These are phyloP conservation scores for Rallus crepitans DNA, from an alignment of 2,797 vertebrate genomes.

Conservation along the genomic window DNA sequence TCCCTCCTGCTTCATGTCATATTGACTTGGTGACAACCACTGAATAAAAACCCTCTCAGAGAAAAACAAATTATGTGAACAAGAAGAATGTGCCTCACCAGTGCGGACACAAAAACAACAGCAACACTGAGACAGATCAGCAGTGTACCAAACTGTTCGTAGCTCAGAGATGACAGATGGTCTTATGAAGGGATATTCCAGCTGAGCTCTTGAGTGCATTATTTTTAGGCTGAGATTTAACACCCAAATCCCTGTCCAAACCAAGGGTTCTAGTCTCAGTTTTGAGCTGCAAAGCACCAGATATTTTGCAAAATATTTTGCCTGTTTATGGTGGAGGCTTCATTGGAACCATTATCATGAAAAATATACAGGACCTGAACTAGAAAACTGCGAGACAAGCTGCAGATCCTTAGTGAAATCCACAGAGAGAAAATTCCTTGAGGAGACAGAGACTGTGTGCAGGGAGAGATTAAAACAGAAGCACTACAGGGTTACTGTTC, in stretches of 20 bases:
- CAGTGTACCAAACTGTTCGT: neutral
- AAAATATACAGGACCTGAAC: neutral
- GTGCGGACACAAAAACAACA: neutral
- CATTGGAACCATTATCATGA: neutral
- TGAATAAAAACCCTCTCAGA: neutral
- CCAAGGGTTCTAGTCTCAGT: neutral
- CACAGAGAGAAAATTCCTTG: neutral
- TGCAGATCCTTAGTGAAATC: neutral
- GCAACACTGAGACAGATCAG: neutral
- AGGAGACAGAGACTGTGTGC: neutral
- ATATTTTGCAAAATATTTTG: neutral
- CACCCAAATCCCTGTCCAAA: neutral
- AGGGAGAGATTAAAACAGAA: neutral
- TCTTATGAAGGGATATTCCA: neutral
- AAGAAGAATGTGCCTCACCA: neutral
- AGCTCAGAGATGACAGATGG: neutral
- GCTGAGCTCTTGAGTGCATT: neutral
- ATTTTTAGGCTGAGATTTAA: slow-evolving; percentile 11
- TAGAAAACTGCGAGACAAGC: neutral
- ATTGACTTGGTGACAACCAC: neutral
- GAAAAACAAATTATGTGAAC: neutral
- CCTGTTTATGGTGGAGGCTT: neutral
- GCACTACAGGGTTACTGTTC: neutral
- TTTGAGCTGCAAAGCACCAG: neutral
- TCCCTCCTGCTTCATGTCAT: neutral